Conservation (phyloP, 2,113 vertebrate species). For the Grammomys surdaster region DNA sequence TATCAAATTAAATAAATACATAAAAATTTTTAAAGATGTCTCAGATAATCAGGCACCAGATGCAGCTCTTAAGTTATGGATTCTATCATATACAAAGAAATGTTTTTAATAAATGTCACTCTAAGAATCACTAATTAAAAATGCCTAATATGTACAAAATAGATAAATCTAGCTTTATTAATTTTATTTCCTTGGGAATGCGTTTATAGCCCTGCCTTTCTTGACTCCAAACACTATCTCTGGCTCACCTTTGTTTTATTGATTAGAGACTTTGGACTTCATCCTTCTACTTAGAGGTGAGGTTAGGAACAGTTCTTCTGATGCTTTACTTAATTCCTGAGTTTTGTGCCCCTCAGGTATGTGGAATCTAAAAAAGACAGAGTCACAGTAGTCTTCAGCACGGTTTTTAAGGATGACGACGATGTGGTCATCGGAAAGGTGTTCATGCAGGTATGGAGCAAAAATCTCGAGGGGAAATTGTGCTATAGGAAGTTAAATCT, state of each 20-base stretch:
- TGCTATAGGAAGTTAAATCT: background rate
- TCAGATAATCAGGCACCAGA: background rate
- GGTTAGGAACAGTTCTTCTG: constrained; percentile 5
- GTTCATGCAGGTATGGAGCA: constrained; percentile 96
- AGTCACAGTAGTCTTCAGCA: constrained; percentile 99
- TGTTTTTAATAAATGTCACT: background rate
- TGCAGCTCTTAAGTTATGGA: background rate
- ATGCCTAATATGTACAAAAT: background rate
- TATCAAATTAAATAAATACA: background rate
- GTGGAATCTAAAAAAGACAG: constrained; percentile 98
- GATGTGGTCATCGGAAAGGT: constrained; percentile 99
- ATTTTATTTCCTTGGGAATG: background rate
- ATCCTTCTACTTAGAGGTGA: background rate
- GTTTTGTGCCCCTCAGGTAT: constrained; percentile 89
- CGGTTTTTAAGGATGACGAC: constrained; percentile 98
- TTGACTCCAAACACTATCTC: background rate
- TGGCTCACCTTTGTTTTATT: background rate
- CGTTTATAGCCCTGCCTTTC: background rate
- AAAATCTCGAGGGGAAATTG: background rate
- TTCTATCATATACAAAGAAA: background rate
- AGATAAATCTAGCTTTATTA: background rate
- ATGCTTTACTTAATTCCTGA: background rate
- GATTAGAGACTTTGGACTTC: constrained; percentile 10
- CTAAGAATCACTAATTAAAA: background rate
- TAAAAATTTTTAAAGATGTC: background rate